Conservation (phyloP, 1,140 invertebrate species). For the Periplaneta americana region DNA sequence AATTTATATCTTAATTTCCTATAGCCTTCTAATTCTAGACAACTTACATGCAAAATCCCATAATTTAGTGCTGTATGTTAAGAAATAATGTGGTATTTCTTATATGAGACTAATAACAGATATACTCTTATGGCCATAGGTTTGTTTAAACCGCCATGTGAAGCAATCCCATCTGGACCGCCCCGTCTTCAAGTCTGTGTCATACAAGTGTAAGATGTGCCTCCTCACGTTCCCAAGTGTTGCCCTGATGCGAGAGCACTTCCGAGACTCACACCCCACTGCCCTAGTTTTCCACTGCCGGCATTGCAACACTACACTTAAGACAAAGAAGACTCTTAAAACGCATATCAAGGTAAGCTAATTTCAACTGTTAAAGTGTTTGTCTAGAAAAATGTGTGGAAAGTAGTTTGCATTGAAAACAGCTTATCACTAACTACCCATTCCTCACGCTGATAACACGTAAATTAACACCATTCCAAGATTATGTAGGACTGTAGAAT, state of each 20-base stretch:
- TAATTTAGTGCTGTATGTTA: too few species aligned
- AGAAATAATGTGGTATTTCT: too few species aligned
- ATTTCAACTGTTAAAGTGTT: background rate
- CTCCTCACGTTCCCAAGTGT: background rate
- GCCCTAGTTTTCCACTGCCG: constrained; percentile 23
- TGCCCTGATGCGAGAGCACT: constrained; percentile 17
- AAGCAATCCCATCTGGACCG: constrained; percentile 11
- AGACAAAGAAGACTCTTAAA: constrained; percentile 24
- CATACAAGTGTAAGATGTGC: constrained; percentile 20
- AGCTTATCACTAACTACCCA: background rate
- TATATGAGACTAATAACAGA: too few species aligned
- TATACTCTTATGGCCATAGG: constrained; percentile 3
- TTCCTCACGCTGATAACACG: background rate
- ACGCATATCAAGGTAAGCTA: constrained; percentile 22
- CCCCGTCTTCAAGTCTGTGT: constrained; percentile 1
- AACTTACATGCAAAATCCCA: too few species aligned
- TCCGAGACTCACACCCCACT: constrained; percentile 16
- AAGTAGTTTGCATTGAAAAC: background rate
- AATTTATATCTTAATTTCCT: too few species aligned
- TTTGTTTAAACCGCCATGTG: constrained; percentile 20
- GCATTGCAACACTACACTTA: constrained; percentile 21
- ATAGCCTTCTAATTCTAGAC: too few species aligned
- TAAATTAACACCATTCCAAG: too few species aligned
- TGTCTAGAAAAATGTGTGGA: too few species aligned
- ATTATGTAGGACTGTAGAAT: too few species aligned